Percentiles rank a stretch among this genome's conserved stretches.
These are phyloP conservation scores for Ameiurus melas DNA, from an alignment of 2,113 vertebrate genomes.

Conservation along the genomic window DNA sequence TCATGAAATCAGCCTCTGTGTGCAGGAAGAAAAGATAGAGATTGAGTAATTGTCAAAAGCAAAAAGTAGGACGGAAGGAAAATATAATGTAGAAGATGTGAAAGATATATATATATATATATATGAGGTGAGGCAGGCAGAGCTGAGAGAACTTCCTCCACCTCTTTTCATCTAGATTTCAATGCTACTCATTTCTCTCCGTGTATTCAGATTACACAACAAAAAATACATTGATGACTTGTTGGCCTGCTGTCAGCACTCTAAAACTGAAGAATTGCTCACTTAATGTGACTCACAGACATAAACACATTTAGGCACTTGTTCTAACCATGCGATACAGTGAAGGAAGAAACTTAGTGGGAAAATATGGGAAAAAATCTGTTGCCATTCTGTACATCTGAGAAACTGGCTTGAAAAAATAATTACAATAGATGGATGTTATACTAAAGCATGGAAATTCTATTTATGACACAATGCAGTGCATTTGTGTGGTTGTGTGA, in stretches of 20 bases:
- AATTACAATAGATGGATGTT: neutral
- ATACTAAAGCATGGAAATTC: neutral
- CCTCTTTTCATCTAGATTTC: neutral
- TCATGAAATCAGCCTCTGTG: neutral
- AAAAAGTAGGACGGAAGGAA: neutral
- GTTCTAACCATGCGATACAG: conserved; percentile 31
- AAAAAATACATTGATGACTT: neutral
- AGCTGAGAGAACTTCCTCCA: neutral
- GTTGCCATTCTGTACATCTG: conserved; percentile 13
- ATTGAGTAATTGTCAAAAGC: neutral
- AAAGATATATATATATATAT: neutral
- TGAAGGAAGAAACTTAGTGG: neutral
- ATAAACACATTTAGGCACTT: conserved; percentile 40
- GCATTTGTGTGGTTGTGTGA: neutral
- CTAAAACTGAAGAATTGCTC: conserved; percentile 29
- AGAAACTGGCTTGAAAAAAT: neutral
- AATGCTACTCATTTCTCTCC: conserved; percentile 22
- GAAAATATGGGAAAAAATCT: neutral
- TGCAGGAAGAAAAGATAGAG: neutral
- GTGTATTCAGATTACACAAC: conserved; percentile 28
- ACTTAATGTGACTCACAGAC: conserved; percentile 30
- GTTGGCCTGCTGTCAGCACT: neutral
- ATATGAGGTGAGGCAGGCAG: neutral
- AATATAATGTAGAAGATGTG: neutral
- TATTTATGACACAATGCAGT: neutral